Evolutionary conservation across 2,888 invertebrate species (phyloP).

Genomic region (Hydropsyche betteni): DNA sequence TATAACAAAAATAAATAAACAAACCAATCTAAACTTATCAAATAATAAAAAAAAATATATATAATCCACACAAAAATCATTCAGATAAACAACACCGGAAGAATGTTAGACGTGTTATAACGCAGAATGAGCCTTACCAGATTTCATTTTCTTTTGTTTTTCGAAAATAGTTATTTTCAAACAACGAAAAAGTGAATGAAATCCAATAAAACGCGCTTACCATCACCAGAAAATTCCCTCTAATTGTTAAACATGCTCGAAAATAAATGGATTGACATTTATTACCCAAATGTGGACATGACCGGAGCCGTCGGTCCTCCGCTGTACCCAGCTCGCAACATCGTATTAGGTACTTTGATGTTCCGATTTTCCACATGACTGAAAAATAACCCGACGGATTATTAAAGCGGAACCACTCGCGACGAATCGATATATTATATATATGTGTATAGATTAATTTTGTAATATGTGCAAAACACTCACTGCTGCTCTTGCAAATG

Average conservation of each 20-base stretch:
- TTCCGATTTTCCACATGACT: conserved; percentile 72
- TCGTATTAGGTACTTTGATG: conserved; percentile 65
- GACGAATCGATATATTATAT: background rate
- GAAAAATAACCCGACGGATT: conserved; percentile 52
- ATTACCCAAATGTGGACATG: conserved; percentile 57
- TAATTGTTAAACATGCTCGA: conserved; percentile 47
- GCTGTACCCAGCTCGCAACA: conserved; percentile 57
- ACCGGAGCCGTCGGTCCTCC: conserved; percentile 52
- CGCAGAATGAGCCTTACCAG: too few relatives aligned
- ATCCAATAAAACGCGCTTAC: too few relatives aligned
- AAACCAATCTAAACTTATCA: too few relatives aligned
- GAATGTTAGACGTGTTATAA: too few relatives aligned
- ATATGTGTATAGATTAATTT: conserved; percentile 7
- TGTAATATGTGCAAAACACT: conserved; percentile 58
- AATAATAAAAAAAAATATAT: too few relatives aligned
- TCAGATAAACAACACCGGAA: too few relatives aligned
- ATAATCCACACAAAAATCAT: too few relatives aligned
- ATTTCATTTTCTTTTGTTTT: too few relatives aligned
- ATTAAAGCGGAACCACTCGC: too few relatives aligned
- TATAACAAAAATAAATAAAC: too few relatives aligned
- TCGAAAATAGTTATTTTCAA: too few relatives aligned
- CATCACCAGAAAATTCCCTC: conserved; percentile 51
- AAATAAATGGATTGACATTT: conserved; percentile 46
- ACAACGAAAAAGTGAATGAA: too few relatives aligned
- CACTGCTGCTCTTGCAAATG: conserved; percentile 83